Base-by-base conservation (phyloP, 1,140 invertebrate species). In the Archivesica marissinica region DNA sequence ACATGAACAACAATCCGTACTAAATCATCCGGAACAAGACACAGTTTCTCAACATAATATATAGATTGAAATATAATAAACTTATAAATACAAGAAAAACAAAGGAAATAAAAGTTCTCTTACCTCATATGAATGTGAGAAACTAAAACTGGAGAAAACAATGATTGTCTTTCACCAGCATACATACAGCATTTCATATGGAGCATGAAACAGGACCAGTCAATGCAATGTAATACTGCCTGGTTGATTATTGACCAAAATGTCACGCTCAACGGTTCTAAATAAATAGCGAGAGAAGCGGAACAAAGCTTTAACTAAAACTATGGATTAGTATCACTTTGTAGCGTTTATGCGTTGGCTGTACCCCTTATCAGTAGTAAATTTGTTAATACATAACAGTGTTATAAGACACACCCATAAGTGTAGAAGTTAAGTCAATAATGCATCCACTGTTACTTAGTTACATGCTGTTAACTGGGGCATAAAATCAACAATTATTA, bases 251-350 rank as follows among this genome's bases (percentile, higher is more conserved):
- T 78, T 78, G 76, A 78, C 76, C 56, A 78, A 78, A 78, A 78
- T 78, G 76, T 78, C 76, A 78, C 76, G 76, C 76, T 78, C 44
- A 64, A 47, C 54, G 76, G 59, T n/a, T 78, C 56, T 78, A 78
- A 59, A 78, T 78, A 78, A 78, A 78, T 78, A 78, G 30, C 3
- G 2, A 2, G 7, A 17, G 61, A 23, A 39, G 33, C 15, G 56
- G 30, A 2, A 64, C 28, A 78, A 28, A 11, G 76, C 15, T 28
- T 9, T 59, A 78, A 39, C 54, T 64, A 28, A 64, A 52, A 25
- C 7, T 6, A 64, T 33, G 38, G 30, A 25, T 25, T 64, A 35
- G 38, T 15, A 64, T 35, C 30, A 25, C 59, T 64, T 64, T 35
- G 59, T 33, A 35, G 9, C 11, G 33, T 64, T 64, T 64, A 33